Percentiles rank a stretch among this genome's conserved stretches.
These are phyloP conservation scores for Magallana gigas DNA, from an alignment of 1,140 invertebrate genomes.

Conservation along the genomic window DNA sequence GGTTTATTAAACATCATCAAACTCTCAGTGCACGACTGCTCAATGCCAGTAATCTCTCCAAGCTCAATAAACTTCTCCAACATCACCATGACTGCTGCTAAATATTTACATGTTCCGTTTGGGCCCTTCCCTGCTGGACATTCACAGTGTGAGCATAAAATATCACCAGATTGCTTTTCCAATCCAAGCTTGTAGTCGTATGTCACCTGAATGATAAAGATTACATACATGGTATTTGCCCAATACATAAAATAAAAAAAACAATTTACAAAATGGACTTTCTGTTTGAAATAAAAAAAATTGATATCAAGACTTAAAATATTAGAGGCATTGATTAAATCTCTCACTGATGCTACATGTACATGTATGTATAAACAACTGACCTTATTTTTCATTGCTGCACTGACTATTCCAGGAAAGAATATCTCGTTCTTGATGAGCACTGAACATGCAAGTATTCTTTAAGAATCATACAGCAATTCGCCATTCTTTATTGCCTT, in stretches of 20 bases:
- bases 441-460: constrained; percentile 5
- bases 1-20: constrained; percentile 49
- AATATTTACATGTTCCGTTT: constrained; percentile 57
- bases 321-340: not conserved
- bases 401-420: constrained; percentile 44
- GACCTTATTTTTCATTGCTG: constrained; percentile 32
- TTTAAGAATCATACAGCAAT: not conserved
- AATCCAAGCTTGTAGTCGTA: constrained; percentile 40
- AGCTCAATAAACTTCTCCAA: constrained; percentile 41
- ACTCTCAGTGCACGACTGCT: not conserved
- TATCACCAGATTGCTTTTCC: constrained; percentile 33
- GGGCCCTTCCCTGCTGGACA: constrained; percentile 54
- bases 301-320: not conserved
- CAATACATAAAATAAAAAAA: not conserved
- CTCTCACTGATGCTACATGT: not conserved
- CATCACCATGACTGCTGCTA: constrained; percentile 52
- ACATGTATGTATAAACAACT: not conserved
- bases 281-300: not conserved
- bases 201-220: not conserved
- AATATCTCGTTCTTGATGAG: constrained; percentile 1
- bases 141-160: constrained; percentile 47
- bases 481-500: constrained; percentile 35
- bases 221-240: constrained; percentile 2
- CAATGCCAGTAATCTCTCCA: not conserved
- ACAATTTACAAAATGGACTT: not conserved